These are phyloP conservation scores for Protophormia terraenovae DNA, from an alignment of 2,888 invertebrate species.

Conservation along the genomic window DNA sequence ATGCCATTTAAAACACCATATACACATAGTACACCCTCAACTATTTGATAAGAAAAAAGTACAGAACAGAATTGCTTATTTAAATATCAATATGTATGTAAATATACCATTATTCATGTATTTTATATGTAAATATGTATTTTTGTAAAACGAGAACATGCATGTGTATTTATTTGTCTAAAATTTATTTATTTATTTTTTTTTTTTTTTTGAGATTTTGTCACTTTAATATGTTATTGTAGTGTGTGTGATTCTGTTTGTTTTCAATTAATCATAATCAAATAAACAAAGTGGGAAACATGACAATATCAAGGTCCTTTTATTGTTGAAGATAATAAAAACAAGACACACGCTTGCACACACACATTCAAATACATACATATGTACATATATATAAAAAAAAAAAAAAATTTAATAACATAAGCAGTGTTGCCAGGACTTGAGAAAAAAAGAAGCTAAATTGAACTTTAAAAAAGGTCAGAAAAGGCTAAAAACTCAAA, in stretches of 20 bases:
- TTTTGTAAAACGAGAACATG: no score
- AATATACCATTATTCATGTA: no score
- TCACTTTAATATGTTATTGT: neutral
- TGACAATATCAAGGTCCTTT: conserved; percentile 57
- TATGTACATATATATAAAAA: neutral
- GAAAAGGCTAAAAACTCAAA: no score
- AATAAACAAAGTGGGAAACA: conserved; percentile 42
- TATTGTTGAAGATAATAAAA: conserved; percentile 13
- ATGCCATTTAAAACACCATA: no score
- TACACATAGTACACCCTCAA: no score
- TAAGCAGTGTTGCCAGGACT: no score
- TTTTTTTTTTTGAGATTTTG: neutral
- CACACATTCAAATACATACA: neutral
- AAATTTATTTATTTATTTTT: conserved; percentile 6
- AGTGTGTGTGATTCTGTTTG: conserved; percentile 35
- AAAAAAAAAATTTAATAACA: no score
- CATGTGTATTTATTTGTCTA: conserved; percentile 40
- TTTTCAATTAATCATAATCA: conserved; percentile 64
- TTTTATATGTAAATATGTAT: neutral
- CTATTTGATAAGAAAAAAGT: no score
- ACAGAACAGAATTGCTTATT: no score
- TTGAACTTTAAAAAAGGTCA: no score
- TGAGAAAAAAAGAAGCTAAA: no score
- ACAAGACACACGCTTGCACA: neutral
- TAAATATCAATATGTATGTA: no score